Evolutionary conservation across 2,113 vertebrate species (phyloP).

Genomic region (Hippolais icterina): DNA sequence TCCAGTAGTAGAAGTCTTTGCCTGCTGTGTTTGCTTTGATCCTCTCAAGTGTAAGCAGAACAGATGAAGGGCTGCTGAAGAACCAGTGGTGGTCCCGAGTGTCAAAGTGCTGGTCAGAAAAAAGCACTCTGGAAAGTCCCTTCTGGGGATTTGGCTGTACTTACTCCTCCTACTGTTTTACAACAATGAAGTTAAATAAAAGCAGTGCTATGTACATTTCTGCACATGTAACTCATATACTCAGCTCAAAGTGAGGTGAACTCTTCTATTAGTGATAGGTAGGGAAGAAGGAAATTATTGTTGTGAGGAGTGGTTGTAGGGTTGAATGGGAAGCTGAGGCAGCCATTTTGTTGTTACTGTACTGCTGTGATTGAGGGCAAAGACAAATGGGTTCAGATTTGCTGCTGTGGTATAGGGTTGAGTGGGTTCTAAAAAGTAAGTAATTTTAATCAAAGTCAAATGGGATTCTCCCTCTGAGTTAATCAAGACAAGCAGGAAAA

Average conservation of each 20-base stretch:
- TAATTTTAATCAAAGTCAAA: neutral
- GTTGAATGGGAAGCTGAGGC: neutral
- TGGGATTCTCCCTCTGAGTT: neutral
- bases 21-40: neutral
- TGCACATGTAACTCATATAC: neutral
- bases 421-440: neutral
- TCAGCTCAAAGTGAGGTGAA: neutral
- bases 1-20: neutral
- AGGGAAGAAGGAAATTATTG: neutral
- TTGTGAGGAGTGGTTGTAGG: neutral
- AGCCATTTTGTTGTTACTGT: conserved; percentile 47
- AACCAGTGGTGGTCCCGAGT: neutral
- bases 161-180: neutral
- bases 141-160: neutral
- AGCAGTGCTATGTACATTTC: neutral
- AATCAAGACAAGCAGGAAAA: neutral
- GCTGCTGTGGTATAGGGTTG: neutral
- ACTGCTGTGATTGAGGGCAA: neutral
- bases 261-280: neutral
- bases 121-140: neutral
- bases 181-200: neutral
- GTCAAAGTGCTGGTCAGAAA: neutral
- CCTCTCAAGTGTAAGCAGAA: neutral
- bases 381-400: neutral
- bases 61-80: neutral